These are phyloP conservation scores for Cyrtonyx montezumae DNA, from an alignment of 2,113 vertebrate genomes.

Conservation along the genomic window DNA sequence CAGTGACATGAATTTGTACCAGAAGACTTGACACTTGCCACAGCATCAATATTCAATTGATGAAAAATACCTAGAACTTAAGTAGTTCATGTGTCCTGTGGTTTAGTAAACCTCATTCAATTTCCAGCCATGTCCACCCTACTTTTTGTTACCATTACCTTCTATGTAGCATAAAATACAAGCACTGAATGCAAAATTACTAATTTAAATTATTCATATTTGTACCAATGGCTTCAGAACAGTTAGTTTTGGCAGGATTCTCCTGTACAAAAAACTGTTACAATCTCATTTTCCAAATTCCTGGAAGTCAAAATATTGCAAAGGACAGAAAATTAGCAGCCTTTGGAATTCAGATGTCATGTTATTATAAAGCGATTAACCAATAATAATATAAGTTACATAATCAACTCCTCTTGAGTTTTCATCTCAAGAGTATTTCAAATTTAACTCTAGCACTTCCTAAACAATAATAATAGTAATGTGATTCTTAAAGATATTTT, in stretches of 20 bases:
- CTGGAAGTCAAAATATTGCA: neutral
- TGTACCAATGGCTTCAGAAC: neutral
- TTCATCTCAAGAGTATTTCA: neutral
- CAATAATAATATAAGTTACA: neutral
- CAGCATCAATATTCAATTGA: neutral
- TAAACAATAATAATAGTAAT: neutral
- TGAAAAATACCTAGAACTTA: neutral
- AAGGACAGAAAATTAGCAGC: neutral
- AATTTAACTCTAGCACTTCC: neutral
- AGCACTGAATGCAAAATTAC: neutral
- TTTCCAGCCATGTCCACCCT: neutral
- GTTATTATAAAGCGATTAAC: neutral
- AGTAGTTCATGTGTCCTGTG: neutral
- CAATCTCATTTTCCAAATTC: neutral
- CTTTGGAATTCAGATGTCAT: neutral
- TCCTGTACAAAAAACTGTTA: neutral
- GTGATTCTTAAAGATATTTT: neutral
- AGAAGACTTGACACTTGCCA: neutral
- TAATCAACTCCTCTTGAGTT: neutral
- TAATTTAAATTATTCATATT: neutral
- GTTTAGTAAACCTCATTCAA: neutral
- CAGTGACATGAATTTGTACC: neutral
- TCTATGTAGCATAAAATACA: neutral
- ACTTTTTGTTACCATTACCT: neutral
- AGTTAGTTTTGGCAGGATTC: neutral